phyloP scores from a whole-genome alignment of 2,113 vertebrate species.

The Bubo bubo region DNA sequence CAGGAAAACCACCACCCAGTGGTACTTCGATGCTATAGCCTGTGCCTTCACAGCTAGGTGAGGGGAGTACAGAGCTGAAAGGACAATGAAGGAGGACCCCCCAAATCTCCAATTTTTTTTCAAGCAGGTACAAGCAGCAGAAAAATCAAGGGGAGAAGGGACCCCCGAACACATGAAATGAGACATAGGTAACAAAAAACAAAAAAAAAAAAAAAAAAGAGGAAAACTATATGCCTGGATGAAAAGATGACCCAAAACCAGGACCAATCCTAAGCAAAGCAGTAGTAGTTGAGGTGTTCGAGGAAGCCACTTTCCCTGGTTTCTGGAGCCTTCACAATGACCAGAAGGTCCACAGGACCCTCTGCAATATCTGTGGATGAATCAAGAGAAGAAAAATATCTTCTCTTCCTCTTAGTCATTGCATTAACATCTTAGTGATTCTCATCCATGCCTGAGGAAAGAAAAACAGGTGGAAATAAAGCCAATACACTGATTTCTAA shows the following conservation, averaged over 20 bases:
- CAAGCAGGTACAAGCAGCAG: not conserved
- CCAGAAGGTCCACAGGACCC: not conserved
- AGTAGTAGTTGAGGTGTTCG: not conserved
- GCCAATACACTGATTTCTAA: not conserved
- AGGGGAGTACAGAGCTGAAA: not conserved
- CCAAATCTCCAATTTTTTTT: not conserved
- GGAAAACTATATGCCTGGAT: not conserved
- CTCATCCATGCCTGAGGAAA: rapidly evolving
- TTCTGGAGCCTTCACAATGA: not conserved
- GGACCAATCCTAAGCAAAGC: not conserved
- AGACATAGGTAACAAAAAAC: not conserved
- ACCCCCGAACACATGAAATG: not conserved
- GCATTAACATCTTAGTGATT: not conserved
- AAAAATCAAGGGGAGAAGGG: not conserved
- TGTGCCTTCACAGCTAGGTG: not conserved
- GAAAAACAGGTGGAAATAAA: not conserved
- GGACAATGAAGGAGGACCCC: not conserved
- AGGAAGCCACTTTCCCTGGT: not conserved
- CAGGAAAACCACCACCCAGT: too few species aligned
- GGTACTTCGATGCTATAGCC: too few species aligned
- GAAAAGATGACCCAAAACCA: not conserved
- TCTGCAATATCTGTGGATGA: not conserved
- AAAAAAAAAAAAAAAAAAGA: not conserved
- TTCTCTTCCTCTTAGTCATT: not conserved
- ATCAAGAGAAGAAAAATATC: not conserved